A percentile compares a stretch with the other conserved stretches of the same genome.
These are phyloP conservation scores for Aphelenchoides fujianensis DNA, from an alignment of 1,140 invertebrate genomes.

Conservation along the genomic window DNA sequence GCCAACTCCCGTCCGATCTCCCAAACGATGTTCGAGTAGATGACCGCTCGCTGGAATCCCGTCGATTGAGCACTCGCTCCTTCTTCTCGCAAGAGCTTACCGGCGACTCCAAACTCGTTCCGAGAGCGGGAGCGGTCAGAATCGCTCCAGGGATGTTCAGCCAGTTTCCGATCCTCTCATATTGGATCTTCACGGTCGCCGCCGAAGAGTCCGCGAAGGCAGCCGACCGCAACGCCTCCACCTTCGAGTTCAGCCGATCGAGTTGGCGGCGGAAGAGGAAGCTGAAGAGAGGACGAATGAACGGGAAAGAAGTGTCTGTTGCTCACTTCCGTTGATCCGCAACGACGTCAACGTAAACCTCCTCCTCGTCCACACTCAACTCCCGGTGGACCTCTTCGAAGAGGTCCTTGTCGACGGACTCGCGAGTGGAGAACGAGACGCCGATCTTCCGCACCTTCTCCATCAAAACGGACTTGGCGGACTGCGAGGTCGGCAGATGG, in stretches of 20 bases:
- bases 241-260: neutral
- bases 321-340: neutral
- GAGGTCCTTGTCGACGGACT: neutral
- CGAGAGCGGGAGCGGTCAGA: neutral
- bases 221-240: neutral
- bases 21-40: conserved; percentile 3
- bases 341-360: neutral
- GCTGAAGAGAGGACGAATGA: neutral
- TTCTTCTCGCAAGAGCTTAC: neutral
- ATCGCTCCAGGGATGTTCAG: neutral
- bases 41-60: neutral
- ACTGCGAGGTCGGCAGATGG: neutral
- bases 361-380: neutral
- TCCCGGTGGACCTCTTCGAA: conserved; percentile 4
- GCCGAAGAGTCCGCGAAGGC: neutral
- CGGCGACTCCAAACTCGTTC: neutral
- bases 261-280: neutral
- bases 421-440: neutral
- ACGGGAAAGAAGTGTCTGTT: conserved; percentile 5
- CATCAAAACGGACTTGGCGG: neutral
- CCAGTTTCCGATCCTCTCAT: neutral
- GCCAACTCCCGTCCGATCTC: neutral
- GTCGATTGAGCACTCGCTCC: neutral
- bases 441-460: conserved; percentile 9
- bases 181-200: neutral